These are phyloP conservation scores for Diarsia mendica DNA, from an alignment of 2,888 invertebrate genomes.

Conservation along the genomic window DNA sequence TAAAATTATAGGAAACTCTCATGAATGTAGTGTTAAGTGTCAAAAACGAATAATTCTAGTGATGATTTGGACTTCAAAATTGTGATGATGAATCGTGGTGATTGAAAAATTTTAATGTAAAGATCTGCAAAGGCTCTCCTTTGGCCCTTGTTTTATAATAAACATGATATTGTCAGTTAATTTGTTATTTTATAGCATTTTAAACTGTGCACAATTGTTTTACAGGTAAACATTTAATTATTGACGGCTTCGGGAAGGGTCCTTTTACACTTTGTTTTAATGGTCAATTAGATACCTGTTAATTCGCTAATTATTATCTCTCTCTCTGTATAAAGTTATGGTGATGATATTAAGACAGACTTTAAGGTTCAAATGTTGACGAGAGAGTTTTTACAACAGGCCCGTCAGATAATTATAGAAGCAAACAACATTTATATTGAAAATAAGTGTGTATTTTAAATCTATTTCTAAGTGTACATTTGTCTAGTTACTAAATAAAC, in stretches of 20 bases:
- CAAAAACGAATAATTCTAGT: conserved; percentile 8
- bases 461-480: conserved; percentile 67
- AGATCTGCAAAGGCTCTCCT: neutral
- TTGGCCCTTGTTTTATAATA: neutral
- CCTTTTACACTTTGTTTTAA: neutral
- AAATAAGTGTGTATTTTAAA: conserved; percentile 59
- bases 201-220: neutral
- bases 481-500: conserved; percentile 65
- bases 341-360: neutral
- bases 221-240: neutral
- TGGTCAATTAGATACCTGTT: neutral
- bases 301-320: neutral
- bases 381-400: neutral
- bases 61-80: conserved; percentile 10
- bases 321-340: neutral
- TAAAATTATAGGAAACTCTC: conserved; percentile 1
- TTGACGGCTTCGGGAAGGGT: neutral
- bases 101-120: neutral
- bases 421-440: conserved; percentile 7
- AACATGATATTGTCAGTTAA: neutral
- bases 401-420: neutral
- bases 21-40: conserved; percentile 20
- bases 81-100: conserved; percentile 9
- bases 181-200: neutral
- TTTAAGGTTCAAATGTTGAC: neutral